Evolutionary conservation across 2,113 vertebrate species (phyloP).

Genomic region (Rhea americana): DNA sequence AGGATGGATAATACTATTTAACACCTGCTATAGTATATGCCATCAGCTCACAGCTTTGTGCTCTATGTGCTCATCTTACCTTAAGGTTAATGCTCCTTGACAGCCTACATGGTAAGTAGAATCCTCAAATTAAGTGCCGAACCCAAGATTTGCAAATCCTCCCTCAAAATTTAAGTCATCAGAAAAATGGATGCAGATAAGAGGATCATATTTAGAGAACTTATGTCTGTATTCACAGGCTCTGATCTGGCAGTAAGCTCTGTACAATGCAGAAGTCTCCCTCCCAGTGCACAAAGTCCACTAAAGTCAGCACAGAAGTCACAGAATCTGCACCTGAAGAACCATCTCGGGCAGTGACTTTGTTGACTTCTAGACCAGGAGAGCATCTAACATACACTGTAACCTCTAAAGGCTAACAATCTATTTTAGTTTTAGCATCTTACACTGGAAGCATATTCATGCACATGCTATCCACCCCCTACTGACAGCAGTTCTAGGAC

Average conservation of each 20-base stretch:
- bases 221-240: background rate
- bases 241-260: background rate
- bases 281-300: background rate
- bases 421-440: background rate
- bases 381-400: accelerated
- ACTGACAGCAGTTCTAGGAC: background rate
- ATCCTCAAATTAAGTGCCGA: conserved; percentile 75
- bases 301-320: background rate
- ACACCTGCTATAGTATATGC: conserved; percentile 75
- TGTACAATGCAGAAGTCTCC: background rate
- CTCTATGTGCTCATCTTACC: conserved; percentile 75
- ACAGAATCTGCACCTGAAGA: background rate
- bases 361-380: background rate
- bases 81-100: conserved; percentile 82
- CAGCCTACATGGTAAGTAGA: conserved; percentile 73
- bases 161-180: conserved; percentile 28
- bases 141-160: conserved; percentile 72
- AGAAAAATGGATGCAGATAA: conserved; percentile 29
- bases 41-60: conserved; percentile 75
- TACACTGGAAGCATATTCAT: accelerated
- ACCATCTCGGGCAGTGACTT: background rate
- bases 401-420: background rate
- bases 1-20: conserved; percentile 84
- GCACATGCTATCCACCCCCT: background rate
- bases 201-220: conserved; percentile 35